A percentile compares a stretch with the other conserved stretches of the same genome.
Evolutionary conservation across 92 coral and sea anemone genomes (phyloP).

Genomic region (Epizoanthus rinbou): DNA sequence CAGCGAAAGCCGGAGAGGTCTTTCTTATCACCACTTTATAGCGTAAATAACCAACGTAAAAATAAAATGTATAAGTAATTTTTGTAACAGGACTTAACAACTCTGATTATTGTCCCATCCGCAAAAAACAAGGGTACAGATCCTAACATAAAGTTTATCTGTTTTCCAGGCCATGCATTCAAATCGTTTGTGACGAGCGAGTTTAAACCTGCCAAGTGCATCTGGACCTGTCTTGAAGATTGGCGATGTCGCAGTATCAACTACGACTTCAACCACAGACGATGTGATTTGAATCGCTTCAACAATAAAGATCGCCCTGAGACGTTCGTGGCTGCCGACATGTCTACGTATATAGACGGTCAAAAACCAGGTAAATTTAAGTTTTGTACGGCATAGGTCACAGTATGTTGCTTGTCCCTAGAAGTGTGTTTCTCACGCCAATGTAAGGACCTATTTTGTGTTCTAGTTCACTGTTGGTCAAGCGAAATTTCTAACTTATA

Average conservation of each 20-base stretch:
- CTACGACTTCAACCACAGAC: constrained; percentile 2
- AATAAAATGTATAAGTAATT: too few species aligned
- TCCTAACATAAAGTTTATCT: neutral
- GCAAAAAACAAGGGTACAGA: too few species aligned
- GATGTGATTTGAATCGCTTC: constrained; percentile 20
- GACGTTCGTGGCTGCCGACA: neutral
- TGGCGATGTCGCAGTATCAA: constrained; percentile 30
- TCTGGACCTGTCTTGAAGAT: constrained; percentile 7
- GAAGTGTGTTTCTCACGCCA: too few species aligned
- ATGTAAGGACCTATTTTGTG: too few species aligned
- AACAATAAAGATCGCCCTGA: neutral
- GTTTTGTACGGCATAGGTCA: neutral
- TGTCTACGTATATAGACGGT: constrained; percentile 9
- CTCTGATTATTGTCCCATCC: too few species aligned
- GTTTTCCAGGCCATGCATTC: neutral
- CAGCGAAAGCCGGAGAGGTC: too few species aligned
- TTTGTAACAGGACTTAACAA: too few species aligned
- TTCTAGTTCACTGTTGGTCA: too few species aligned
- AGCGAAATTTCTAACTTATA: too few species aligned
- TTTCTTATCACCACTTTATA: too few species aligned
- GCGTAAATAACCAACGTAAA: too few species aligned
- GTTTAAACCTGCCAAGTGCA: neutral
- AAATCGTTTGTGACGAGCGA: neutral
- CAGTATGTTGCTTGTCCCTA: too few species aligned
- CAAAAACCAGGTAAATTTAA: neutral